These are phyloP conservation scores for Ciona savignyi DNA, from an alignment of 23 tunicate species.

Conservation along the genomic window DNA sequence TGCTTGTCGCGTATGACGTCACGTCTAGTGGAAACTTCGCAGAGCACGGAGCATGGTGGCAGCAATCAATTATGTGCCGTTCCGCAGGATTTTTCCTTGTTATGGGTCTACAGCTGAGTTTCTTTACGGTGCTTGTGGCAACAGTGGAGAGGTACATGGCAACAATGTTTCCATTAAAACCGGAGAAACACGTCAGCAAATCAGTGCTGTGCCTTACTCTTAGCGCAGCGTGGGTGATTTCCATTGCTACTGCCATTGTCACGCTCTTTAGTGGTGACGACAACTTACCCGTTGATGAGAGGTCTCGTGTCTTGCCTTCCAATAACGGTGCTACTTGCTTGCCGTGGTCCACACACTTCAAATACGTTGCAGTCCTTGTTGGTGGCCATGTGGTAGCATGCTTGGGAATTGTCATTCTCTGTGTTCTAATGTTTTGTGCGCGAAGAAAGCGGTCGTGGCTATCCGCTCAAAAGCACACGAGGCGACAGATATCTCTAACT, in stretches of 20 bases:
- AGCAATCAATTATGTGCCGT: slow-evolving; percentile 56
- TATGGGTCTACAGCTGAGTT: slow-evolving; percentile 62
- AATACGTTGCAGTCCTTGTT: slow-evolving; percentile 43
- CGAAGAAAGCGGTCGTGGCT: slow-evolving; percentile 54
- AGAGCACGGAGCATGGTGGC: slow-evolving; percentile 76
- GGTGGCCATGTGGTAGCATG: slow-evolving; percentile 35
- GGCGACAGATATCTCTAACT: slow-evolving; percentile 49
- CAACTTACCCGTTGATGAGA: background rate
- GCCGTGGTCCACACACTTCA: slow-evolving; percentile 80
- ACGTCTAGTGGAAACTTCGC: slow-evolving; percentile 41
- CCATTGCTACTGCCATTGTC: slow-evolving; percentile 57
- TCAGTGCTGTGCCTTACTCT: slow-evolving; percentile 29
- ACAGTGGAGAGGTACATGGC: slow-evolving; percentile 79
- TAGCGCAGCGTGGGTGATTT: slow-evolving; percentile 54
- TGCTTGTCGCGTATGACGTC: slow-evolving; percentile 45
- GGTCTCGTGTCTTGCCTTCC: slow-evolving; percentile 27
- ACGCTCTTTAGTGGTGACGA: slow-evolving; percentile 56
- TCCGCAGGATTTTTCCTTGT: slow-evolving; percentile 68
- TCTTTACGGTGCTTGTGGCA: slow-evolving; percentile 53
- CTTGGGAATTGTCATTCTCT: slow-evolving; percentile 25
- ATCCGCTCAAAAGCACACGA: slow-evolving; percentile 44
- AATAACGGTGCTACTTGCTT: slow-evolving; percentile 73
- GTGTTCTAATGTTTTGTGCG: slow-evolving; percentile 59
- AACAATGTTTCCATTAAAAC: slow-evolving; percentile 60
- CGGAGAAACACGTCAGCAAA: slow-evolving; percentile 57